Evolutionary conservation across 1,140 invertebrate species (phyloP), one percentile per base, ranked within the genome.

Genomic region (Aphidius ervi): DNA sequence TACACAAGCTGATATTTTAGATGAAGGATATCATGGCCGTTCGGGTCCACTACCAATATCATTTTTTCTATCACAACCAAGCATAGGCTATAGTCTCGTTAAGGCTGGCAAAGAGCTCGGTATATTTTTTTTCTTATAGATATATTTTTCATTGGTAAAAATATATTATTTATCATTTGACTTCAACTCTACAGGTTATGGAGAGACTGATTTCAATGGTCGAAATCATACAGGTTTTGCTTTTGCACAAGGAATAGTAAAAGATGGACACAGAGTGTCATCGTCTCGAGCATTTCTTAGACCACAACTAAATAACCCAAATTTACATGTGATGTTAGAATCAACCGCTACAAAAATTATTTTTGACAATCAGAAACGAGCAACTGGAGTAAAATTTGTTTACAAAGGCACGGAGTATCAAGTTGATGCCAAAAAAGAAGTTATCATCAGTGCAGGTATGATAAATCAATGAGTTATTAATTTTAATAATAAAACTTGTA

Each of bases 181-280:
- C 46, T 50, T 8, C 42, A 9, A 23, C 48, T 41, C 66, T 68
- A 50, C 67, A 87, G 91, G 93, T 9, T 94, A 93, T 73, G 80
- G 86, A 42, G 83, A 86, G 2, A 84, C 90, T 5, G 93, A 95
- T 72, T 79, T 94, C 9, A 95, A 95, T 76, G 93, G 93, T 4
- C 85, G 85, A 9, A 82, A 83, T 5, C 86, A 90, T 65, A 89
- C 88, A 0, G 91, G 92, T 2, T 93, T 94, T 68, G 82, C 86
- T 39, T 92, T 93, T 54, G 90, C 87, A 4, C 95, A 93, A 82
- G 95, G 87, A 40, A 97, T 93, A 0, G 91, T 91, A 54, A 83
- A 90, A 59, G 90, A 95, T 70, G 95, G 95, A 2, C 91, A 90
- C 0, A 83, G 95, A 4, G 85, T 94, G 58, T 94, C 90, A 63